Conservation (phyloP, 2,888 invertebrate genomes). For the Cantharis lateralis region DNA sequence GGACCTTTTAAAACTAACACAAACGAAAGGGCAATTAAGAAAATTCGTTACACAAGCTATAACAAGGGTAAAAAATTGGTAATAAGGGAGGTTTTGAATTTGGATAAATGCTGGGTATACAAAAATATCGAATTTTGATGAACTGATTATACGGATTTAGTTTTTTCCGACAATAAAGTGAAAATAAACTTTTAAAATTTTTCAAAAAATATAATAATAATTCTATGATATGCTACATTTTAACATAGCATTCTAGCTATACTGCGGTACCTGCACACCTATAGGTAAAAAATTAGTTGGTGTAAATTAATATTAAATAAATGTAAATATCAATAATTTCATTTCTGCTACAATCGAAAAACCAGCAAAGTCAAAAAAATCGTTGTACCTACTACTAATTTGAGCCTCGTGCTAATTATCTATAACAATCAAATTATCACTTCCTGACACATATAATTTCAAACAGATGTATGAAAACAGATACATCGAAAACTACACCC, state of each 20-base stretch:
- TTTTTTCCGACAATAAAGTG: neutral
- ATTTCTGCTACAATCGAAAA: neutral
- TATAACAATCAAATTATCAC: constrained; percentile 4
- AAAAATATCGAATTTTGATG: neutral
- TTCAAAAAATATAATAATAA: too few species aligned
- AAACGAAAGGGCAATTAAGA: neutral
- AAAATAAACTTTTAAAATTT: too few species aligned
- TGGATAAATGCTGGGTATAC: neutral
- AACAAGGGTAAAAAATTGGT: neutral
- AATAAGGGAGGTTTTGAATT: neutral
- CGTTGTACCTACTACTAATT: neutral
- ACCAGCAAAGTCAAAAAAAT: neutral
- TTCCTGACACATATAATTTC: constrained; percentile 9
- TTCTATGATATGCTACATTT: too few species aligned
- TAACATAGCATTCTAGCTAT: too few species aligned
- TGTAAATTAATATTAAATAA: too few species aligned
- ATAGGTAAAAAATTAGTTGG: too few species aligned
- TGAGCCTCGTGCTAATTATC: neutral
- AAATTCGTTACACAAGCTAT: neutral
- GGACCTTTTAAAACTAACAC: neutral
- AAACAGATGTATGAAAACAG: constrained; percentile 31
- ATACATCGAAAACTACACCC: constrained; percentile 35
- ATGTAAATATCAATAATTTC: too few species aligned
- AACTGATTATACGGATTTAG: neutral
- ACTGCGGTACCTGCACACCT: too few species aligned